phyloP scores from a whole-genome alignment of 2,888 invertebrate species.

The Eupithecia centaureata region DNA sequence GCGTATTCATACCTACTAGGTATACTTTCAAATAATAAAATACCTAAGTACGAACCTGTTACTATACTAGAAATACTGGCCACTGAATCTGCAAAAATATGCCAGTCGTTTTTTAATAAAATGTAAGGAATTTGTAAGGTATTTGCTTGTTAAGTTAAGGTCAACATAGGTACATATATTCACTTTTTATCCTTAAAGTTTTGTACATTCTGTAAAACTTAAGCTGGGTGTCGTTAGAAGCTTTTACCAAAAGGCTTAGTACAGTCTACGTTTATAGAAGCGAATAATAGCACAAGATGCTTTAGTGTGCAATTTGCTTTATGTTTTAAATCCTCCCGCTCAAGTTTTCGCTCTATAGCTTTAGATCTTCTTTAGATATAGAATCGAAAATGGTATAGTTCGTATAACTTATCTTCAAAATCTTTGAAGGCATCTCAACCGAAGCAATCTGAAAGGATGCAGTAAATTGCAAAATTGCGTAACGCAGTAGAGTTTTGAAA shows the following conservation, averaged over 20 bases:
- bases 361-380: neutral
- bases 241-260: neutral
- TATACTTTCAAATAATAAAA: too few relatives aligned
- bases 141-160: neutral
- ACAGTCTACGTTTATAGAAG: neutral
- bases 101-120: too few relatives aligned
- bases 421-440: slow-evolving; percentile 33
- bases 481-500: slow-evolving; percentile 6
- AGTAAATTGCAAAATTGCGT: slow-evolving; percentile 31
- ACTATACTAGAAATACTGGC: too few relatives aligned
- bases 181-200: neutral
- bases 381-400: neutral
- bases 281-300: neutral
- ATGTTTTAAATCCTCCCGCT: neutral
- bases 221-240: neutral
- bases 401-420: slow-evolving; percentile 28
- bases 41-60: too few relatives aligned
- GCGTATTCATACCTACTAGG: too few relatives aligned
- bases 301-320: neutral
- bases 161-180: too few relatives aligned
- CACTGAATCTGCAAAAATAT: too few relatives aligned
- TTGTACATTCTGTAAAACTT: too few relatives aligned
- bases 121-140: too few relatives aligned
- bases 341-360: slow-evolving; percentile 6
- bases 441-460: slow-evolving; percentile 39